Conservation (phyloP, 2,113 vertebrate species). For the Sebastes schlegelii region DNA sequence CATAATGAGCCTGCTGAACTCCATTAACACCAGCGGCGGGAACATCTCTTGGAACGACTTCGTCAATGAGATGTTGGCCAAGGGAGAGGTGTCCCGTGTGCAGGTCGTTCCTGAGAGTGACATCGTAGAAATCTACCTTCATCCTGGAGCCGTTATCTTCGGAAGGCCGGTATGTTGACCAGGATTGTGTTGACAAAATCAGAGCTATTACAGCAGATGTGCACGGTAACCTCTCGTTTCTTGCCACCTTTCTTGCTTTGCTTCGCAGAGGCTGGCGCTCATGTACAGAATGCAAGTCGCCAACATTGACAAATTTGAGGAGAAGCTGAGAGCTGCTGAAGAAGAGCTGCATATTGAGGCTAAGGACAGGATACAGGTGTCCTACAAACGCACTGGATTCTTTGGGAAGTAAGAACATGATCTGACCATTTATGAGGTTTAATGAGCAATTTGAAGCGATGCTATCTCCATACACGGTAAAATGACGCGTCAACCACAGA, state of each 20-base stretch:
- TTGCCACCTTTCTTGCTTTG: background rate
- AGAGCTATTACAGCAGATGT: background rate
- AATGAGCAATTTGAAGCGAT: background rate
- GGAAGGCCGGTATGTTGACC: conserved; percentile 88
- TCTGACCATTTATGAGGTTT: background rate
- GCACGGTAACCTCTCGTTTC: background rate
- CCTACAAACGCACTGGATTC: conserved; percentile 95
- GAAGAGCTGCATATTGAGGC: conserved; percentile 92
- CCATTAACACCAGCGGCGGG: conserved; percentile 81
- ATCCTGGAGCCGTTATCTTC: conserved; percentile 92
- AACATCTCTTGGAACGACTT: conserved; percentile 98
- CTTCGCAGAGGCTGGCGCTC: conserved; percentile 86
- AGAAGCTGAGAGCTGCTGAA: conserved; percentile 94
- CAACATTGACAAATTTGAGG: conserved; percentile 97
- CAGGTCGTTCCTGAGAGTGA: conserved; percentile 94
- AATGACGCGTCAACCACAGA: background rate
- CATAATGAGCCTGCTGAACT: conserved; percentile 87
- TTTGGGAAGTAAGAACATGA: conserved; percentile 91
- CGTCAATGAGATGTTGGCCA: conserved; percentile 96
- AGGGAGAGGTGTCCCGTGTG: conserved; percentile 95
- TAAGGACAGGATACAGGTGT: conserved; percentile 93
- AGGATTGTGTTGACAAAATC: background rate
- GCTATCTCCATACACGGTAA: background rate
- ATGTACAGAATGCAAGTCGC: conserved; percentile 95
- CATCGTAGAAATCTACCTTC: conserved; percentile 92